A percentile compares a stretch with the other conserved stretches of the same genome.
Evolutionary conservation across 2,113 vertebrate genomes (phyloP).

Genomic region (Leptocoma aspasia): DNA sequence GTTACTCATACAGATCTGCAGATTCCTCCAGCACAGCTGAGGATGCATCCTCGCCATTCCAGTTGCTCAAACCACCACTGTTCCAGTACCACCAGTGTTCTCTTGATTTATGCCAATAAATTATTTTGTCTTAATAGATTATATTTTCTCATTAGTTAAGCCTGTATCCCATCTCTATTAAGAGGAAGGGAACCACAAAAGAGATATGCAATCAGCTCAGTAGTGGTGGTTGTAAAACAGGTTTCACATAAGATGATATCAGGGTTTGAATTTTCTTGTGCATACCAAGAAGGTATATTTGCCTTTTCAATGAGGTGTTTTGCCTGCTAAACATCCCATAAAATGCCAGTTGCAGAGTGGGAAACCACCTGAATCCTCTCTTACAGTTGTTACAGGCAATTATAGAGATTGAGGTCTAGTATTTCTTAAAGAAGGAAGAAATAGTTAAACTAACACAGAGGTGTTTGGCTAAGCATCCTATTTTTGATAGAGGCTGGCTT

Average conservation of each 20-base stretch:
- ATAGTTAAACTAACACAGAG: background rate
- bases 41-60: background rate
- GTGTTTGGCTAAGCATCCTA: background rate
- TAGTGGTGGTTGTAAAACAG: constrained; percentile 11
- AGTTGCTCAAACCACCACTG: background rate
- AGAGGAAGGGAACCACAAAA: background rate
- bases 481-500: background rate
- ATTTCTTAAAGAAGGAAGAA: background rate
- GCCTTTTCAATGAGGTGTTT: constrained; percentile 32
- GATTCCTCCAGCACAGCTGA: background rate
- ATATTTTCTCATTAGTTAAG: background rate
- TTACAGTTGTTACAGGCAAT: background rate
- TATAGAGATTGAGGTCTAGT: background rate
- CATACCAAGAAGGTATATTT: constrained; percentile 19
- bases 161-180: background rate
- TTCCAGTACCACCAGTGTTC: background rate
- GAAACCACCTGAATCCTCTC: constrained; percentile 10
- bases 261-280: background rate
- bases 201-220: background rate
- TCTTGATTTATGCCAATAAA: background rate
- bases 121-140: background rate
- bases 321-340: constrained; percentile 13
- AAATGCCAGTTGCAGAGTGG: background rate
- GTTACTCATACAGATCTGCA: background rate
- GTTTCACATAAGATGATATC: constrained; percentile 45